Evolutionary conservation across 1,140 invertebrate species (phyloP).

Genomic region (Bombus sylvicola): DNA sequence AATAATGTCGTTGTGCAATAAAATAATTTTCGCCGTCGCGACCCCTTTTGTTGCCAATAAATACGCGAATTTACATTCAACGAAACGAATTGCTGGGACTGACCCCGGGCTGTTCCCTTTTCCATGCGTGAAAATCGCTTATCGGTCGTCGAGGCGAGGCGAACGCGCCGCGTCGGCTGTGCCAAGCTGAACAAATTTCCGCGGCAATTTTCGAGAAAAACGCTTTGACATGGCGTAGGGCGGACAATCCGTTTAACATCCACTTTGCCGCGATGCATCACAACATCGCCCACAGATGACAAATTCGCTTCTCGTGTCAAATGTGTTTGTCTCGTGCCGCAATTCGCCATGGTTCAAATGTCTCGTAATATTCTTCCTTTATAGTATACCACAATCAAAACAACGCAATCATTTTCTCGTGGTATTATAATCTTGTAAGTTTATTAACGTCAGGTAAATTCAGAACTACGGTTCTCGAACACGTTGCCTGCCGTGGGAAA

Average conservation of each 20-base stretch:
- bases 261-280: slow-evolving; percentile 54
- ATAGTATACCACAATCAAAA: neutral
- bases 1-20: neutral
- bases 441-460: too few species aligned
- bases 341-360: neutral
- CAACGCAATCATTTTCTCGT: neutral
- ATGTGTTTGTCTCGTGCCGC: slow-evolving; percentile 54
- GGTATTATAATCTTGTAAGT: neutral
- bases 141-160: slow-evolving; percentile 12
- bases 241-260: slow-evolving; percentile 61
- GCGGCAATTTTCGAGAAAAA: slow-evolving; percentile 64
- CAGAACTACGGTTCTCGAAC: too few species aligned
- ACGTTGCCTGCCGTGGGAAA: too few species aligned
- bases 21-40: neutral
- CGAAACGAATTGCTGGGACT: slow-evolving; percentile 26
- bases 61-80: slow-evolving; percentile 14
- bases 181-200: slow-evolving; percentile 46
- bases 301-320: slow-evolving; percentile 51
- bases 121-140: slow-evolving; percentile 23
- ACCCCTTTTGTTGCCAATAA: neutral
- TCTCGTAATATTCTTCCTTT: slow-evolving; percentile 25
- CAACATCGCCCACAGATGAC: slow-evolving; percentile 55
- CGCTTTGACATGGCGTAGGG: slow-evolving; percentile 55
- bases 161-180: neutral
- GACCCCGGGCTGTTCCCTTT: neutral